These are phyloP conservation scores for Leptodactylus fallax DNA, from an alignment of 2,797 vertebrate genomes.

Conservation along the genomic window DNA sequence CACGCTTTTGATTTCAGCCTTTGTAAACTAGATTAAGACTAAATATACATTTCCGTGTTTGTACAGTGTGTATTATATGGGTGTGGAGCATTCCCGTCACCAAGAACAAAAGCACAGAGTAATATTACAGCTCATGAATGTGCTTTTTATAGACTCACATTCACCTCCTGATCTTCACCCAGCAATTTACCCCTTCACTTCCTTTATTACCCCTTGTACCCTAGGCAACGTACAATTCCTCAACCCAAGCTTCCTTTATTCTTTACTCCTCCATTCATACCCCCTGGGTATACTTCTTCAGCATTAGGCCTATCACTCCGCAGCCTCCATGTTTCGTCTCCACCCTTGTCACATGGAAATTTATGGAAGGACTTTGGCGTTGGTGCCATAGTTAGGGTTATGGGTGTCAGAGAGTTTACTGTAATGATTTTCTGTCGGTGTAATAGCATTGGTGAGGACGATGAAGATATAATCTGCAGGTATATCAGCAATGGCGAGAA, in stretches of 20 bases:
- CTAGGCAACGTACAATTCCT: background rate
- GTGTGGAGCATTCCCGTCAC: slow-evolving; percentile 11
- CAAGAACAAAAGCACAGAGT: slow-evolving; percentile 23
- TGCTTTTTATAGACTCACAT: background rate
- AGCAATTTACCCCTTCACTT: background rate
- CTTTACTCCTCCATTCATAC: background rate
- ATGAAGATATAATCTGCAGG: background rate
- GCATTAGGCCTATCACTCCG: background rate
- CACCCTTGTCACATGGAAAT: background rate
- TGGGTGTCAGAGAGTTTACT: background rate
- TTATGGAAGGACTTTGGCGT: background rate
- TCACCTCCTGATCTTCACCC: background rate
- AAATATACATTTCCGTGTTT: slow-evolving; percentile 39
- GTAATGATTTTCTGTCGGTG: background rate
- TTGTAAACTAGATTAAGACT: slow-evolving; percentile 15
- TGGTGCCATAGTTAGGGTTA: background rate
- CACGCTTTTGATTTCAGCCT: slow-evolving; percentile 8
- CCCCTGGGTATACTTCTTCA: background rate
- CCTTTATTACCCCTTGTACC: background rate
- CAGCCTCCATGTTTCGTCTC: background rate
- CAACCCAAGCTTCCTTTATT: background rate
- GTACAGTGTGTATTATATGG: slow-evolving; percentile 34
- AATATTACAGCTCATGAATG: background rate
- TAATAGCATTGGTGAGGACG: background rate
- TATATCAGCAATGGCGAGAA: background rate